A percentile compares a stretch with the other conserved stretches of the same genome.
These are phyloP conservation scores for Planiliza haematocheilus DNA, from an alignment of 2,113 vertebrate genomes.

Conservation along the genomic window DNA sequence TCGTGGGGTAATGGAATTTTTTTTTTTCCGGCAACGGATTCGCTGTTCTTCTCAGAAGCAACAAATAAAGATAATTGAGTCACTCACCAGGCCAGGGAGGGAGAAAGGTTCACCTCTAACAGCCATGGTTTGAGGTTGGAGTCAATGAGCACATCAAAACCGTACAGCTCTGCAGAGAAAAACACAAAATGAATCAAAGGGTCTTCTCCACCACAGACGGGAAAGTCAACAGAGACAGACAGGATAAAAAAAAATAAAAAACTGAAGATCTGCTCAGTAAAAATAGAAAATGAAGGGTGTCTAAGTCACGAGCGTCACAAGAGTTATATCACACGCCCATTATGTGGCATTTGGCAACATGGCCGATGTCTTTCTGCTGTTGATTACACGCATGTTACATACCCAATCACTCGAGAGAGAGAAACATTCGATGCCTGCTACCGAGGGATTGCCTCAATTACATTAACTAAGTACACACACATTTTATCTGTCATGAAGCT, in stretches of 20 bases:
- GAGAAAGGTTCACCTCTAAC: constrained; percentile 97
- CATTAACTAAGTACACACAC: constrained; percentile 70
- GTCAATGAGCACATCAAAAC: constrained; percentile 98
- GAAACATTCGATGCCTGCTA: constrained; percentile 66
- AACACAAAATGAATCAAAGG: constrained; percentile 54
- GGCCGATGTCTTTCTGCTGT: constrained; percentile 61
- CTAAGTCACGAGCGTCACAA: constrained; percentile 44
- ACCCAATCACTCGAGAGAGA: constrained; percentile 70
- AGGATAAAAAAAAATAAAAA: constrained; percentile 23
- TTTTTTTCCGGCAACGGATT: constrained; percentile 17
- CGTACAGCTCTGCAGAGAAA: constrained; percentile 92
- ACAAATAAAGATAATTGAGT: constrained; percentile 26
- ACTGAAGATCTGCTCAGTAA: constrained; percentile 19
- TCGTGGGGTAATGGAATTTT: constrained; percentile 14
- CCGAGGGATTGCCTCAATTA: constrained; percentile 68
- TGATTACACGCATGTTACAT: constrained; percentile 77
- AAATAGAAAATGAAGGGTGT: constrained; percentile 47
- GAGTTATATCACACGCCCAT: constrained; percentile 51
- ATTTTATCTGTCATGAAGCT: constrained; percentile 64
- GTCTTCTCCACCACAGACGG: constrained; percentile 42
- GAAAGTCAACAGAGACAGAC: constrained; percentile 35
- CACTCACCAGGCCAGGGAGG: constrained; percentile 96
- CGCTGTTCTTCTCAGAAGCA: constrained; percentile 15
- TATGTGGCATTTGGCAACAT: constrained; percentile 59
- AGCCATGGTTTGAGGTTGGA: constrained; percentile 96